Percentiles rank a stretch among this genome's conserved stretches.
These are phyloP conservation scores for Sacculina carcini DNA, from an alignment of 2,888 invertebrate species.

Conservation along the genomic window DNA sequence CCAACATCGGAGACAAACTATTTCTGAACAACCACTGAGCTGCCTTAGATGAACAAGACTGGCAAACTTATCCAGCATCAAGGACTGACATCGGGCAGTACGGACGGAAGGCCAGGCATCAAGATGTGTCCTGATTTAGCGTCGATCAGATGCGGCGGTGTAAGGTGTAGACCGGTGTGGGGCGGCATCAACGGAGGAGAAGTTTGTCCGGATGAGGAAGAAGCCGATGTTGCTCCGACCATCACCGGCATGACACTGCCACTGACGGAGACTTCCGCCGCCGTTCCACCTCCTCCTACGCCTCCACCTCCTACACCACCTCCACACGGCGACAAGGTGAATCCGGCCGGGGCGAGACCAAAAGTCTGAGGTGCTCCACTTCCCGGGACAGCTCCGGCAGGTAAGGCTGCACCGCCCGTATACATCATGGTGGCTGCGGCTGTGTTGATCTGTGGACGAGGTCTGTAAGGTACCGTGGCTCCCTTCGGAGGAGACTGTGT, in stretches of 20 bases:
- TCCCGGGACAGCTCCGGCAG: no score
- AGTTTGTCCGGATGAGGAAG: not conserved
- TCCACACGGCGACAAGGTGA: no score
- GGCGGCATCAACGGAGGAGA: not conserved
- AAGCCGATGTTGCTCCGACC: no score
- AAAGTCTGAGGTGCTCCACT: no score
- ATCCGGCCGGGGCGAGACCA: not conserved
- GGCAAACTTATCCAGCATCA: no score
- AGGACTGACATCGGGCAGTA: not conserved
- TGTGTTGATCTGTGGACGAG: slow-evolving; percentile 20
- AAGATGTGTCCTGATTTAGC: not conserved
- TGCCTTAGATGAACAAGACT: no score
- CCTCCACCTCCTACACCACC: no score
- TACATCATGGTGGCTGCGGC: slow-evolving; percentile 13
- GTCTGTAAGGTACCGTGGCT: slow-evolving; percentile 97
- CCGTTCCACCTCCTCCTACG: not conserved
- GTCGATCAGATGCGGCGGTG: not conserved
- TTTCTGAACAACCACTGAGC: no score
- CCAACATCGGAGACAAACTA: no score
- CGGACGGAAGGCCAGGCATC: not conserved
- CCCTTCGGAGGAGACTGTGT: slow-evolving; percentile 96
- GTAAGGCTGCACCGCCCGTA: slow-evolving; percentile 13
- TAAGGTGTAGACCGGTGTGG: not conserved
- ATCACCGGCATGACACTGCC: not conserved
- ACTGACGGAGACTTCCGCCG: not conserved